phyloP scores from a whole-genome alignment of 1,140 invertebrate genomes.

The Anagrus nilaparvatae region DNA sequence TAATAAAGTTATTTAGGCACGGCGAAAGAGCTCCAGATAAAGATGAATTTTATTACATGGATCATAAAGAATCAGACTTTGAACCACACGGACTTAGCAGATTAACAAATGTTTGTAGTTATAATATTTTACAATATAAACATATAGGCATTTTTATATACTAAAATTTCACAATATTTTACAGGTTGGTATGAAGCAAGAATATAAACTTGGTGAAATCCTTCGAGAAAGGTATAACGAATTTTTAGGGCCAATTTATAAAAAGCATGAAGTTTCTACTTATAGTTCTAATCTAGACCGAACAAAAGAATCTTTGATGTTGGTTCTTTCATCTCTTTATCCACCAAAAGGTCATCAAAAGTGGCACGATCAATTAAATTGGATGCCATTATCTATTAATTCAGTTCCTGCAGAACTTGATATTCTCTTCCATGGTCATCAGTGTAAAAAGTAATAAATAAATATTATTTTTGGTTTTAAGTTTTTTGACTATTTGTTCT shows the following conservation, averaged over 20 bases:
- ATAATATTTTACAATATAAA: background rate
- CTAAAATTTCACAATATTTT: too few species aligned
- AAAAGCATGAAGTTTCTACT: slow-evolving; percentile 33
- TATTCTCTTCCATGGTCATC: too few species aligned
- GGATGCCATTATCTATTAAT: slow-evolving; percentile 24
- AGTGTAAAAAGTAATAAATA: too few species aligned
- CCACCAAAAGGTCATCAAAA: slow-evolving; percentile 16
- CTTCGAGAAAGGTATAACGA: slow-evolving; percentile 33
- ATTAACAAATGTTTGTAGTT: slow-evolving; percentile 22
- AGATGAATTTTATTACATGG: slow-evolving; percentile 22
- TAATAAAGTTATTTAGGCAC: slow-evolving; percentile 26
- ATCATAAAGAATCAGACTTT: slow-evolving; percentile 21
- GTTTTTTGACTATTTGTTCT: too few species aligned
- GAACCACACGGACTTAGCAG: slow-evolving; percentile 23
- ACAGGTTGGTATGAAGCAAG: slow-evolving; percentile 40
- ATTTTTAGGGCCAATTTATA: slow-evolving; percentile 34
- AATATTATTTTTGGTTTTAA: too few species aligned
- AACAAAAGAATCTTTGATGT: slow-evolving; percentile 47
- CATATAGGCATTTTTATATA: background rate
- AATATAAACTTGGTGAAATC: slow-evolving; percentile 34
- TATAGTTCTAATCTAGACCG: slow-evolving; percentile 42
- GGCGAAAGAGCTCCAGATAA: slow-evolving; percentile 22
- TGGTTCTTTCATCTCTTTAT: slow-evolving; percentile 43
- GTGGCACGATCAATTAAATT: slow-evolving; percentile 22
- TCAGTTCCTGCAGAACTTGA: too few species aligned